phyloP scores from a whole-genome alignment of 2,797 vertebrate species.

The Danio tinwini region DNA sequence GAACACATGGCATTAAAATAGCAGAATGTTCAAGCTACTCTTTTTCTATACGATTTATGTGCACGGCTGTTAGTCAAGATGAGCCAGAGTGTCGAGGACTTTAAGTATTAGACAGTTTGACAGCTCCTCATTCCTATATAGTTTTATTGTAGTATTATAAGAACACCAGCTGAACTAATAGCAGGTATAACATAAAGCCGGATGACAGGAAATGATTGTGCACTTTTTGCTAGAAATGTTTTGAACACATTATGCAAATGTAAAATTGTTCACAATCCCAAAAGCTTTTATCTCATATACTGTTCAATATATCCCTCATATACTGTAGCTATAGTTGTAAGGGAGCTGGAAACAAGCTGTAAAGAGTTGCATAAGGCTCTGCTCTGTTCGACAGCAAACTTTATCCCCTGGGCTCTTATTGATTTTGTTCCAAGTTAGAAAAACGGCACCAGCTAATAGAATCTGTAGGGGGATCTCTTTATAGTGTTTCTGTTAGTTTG shows the following conservation, averaged over 20 bases:
- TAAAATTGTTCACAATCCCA: not conserved
- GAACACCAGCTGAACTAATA: no score
- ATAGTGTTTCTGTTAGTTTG: conserved; percentile 25
- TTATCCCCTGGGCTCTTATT: conserved; percentile 7
- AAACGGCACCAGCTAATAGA: conserved; percentile 39
- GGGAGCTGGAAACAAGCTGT: not conserved
- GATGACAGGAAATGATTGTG: not conserved
- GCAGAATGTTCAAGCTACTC: not conserved
- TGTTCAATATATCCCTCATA: not conserved
- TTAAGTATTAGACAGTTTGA: no score
- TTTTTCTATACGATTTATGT: not conserved
- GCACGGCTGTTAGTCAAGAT: not conserved
- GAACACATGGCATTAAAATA: no score
- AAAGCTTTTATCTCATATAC: not conserved
- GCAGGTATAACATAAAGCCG: no score
- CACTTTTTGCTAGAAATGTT: not conserved
- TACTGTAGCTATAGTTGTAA: not conserved
- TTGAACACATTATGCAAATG: not conserved
- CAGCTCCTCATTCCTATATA: no score
- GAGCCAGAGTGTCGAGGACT: no score
- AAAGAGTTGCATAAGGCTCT: not conserved
- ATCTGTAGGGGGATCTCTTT: conserved; percentile 20
- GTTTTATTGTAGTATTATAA: no score
- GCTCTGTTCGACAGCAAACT: conserved; percentile 2
- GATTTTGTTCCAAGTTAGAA: conserved; percentile 33